phyloP scores from a whole-genome alignment of 1,140 invertebrate genomes.

The Steinernema feltiae region DNA sequence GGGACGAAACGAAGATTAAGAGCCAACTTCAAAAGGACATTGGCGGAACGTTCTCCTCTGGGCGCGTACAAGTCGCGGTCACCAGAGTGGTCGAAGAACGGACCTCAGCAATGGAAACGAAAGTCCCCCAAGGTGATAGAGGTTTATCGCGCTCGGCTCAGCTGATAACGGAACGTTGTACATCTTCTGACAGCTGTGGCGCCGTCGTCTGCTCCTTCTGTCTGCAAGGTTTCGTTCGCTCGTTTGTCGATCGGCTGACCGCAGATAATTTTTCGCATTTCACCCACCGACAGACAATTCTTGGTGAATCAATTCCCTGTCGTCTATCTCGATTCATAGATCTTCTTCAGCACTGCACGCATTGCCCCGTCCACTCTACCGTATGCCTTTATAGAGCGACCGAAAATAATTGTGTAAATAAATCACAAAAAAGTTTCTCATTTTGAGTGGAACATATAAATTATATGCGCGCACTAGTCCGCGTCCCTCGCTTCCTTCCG shows the following conservation, averaged over 20 bases:
- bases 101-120: not conserved
- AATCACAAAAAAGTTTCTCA: conserved; percentile 15
- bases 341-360: not conserved
- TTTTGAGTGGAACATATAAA: conserved; percentile 12
- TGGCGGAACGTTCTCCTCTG: too few relatives aligned
- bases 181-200: not conserved
- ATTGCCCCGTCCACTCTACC: not conserved
- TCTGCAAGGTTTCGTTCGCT: not conserved
- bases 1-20: conserved; percentile 1
- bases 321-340: not conserved
- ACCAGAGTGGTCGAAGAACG: not conserved
- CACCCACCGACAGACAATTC: not conserved
- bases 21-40: conserved; percentile 2
- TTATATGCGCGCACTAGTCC: conserved; percentile 4
- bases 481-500: not conserved
- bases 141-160: not conserved
- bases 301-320: not conserved
- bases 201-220: not conserved
- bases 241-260: not conserved
- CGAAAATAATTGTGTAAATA: conserved; percentile 9
- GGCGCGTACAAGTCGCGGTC: too few relatives aligned
- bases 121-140: not conserved
- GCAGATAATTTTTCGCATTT: not conserved
- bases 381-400: not conserved
- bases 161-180: not conserved